Evolutionary conservation across 2,113 vertebrate species (phyloP).

Genomic region (Beaufortia kweichowensis): DNA sequence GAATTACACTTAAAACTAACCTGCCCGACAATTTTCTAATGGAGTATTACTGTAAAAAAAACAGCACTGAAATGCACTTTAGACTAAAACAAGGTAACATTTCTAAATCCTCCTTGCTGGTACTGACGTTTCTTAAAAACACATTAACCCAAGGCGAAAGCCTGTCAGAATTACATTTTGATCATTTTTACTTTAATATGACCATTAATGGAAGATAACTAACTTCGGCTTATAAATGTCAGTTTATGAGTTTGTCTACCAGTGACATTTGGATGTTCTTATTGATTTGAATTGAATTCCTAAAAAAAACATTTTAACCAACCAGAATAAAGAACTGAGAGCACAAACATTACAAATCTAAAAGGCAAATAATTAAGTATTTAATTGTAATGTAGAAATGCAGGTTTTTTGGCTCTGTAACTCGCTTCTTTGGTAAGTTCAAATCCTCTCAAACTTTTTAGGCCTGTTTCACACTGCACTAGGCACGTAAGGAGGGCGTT

Average conservation of each 20-base stretch:
- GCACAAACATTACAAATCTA: background rate
- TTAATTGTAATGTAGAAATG: background rate
- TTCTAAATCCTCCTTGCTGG: background rate
- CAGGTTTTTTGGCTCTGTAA: background rate
- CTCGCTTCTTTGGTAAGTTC: background rate
- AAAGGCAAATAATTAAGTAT: slow-evolving; percentile 14
- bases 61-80: too few species aligned
- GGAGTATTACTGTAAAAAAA: background rate
- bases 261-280: slow-evolving; percentile 33
- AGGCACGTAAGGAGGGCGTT: too few species aligned
- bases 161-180: background rate
- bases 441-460: background rate
- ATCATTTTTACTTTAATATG: slow-evolving; percentile 5
- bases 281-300: slow-evolving; percentile 11
- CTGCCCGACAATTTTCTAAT: background rate
- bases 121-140: slow-evolving; percentile 1
- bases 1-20: background rate
- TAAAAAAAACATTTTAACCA: slow-evolving; percentile 6
- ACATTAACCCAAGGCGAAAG: background rate
- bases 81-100: background rate
- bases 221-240: slow-evolving; percentile 9
- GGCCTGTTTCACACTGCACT: too few species aligned
- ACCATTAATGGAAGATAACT: slow-evolving; percentile 20
- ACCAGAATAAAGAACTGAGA: slow-evolving; percentile 5
- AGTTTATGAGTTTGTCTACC: slow-evolving; percentile 1